A percentile compares a stretch with the other conserved stretches of the same genome.
These are phyloP conservation scores for Neuroterus valhalla DNA, from an alignment of 1,140 invertebrate genomes.

Conservation along the genomic window DNA sequence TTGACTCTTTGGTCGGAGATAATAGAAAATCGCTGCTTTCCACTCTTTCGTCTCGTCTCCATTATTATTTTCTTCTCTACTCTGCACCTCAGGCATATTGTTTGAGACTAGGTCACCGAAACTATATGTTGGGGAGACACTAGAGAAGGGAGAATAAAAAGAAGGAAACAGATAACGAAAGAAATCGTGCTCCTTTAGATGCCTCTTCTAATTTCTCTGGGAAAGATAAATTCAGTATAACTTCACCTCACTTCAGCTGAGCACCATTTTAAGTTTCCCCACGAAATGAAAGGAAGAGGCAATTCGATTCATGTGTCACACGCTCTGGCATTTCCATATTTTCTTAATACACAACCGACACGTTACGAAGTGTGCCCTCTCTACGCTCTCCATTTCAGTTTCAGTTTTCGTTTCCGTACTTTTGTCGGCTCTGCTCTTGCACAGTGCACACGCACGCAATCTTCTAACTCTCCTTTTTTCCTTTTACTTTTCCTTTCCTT, in stretches of 20 bases:
- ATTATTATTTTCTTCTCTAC: not conserved
- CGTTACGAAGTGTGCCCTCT: conserved; percentile 54
- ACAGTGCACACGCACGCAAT: no score
- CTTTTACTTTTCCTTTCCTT: not conserved
- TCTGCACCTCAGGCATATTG: not conserved
- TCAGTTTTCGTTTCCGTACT: conserved; percentile 14
- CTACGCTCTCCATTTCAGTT: conserved; percentile 4
- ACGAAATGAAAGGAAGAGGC: conserved; percentile 55
- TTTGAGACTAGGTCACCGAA: not conserved
- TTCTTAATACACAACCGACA: conserved; percentile 64
- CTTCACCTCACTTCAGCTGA: not conserved
- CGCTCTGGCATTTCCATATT: conserved; percentile 67
- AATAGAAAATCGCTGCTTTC: not conserved
- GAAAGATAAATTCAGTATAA: conserved; percentile 66
- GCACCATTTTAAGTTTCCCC: not conserved
- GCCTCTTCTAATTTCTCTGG: conserved; percentile 69
- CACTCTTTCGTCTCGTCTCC: not conserved
- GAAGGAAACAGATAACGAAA: conserved; percentile 10
- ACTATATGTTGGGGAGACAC: conserved; percentile 1
- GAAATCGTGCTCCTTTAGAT: conserved; percentile 42
- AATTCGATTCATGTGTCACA: conserved; percentile 68
- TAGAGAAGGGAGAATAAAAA: not conserved
- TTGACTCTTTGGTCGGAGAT: not conserved
- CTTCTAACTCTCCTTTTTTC: conserved; percentile 6
- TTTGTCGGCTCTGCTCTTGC: conserved; percentile 29